Conservation (phyloP, 2,797 vertebrate genomes). For the Leptatherina wallacei region DNA sequence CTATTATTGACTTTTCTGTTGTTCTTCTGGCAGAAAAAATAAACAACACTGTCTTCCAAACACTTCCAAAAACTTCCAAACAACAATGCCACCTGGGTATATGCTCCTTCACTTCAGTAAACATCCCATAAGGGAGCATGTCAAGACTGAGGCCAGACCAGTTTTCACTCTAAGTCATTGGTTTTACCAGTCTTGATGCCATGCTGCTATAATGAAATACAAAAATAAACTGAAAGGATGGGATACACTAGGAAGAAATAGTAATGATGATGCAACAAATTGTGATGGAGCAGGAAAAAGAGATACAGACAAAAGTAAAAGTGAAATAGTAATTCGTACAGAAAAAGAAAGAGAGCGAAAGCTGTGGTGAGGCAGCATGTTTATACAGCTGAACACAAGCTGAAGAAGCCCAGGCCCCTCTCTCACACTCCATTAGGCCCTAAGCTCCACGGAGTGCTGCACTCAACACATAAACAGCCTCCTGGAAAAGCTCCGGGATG, state of each 20-base stretch:
- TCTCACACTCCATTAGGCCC: slow-evolving; percentile 96
- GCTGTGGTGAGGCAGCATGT: slow-evolving; percentile 85
- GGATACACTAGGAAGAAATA: background rate
- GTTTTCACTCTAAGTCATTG: background rate
- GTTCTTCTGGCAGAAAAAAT: slow-evolving; percentile 12
- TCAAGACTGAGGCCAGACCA: slow-evolving; percentile 16
- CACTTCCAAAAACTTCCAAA: background rate
- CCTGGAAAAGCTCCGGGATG: slow-evolving; percentile 86
- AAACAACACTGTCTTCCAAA: slow-evolving; percentile 10
- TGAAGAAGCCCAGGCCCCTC: slow-evolving; percentile 93
- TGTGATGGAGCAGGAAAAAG: slow-evolving; percentile 24
- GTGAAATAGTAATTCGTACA: slow-evolving; percentile 33
- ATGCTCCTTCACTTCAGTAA: slow-evolving; percentile 16
- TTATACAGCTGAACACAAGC: slow-evolving; percentile 99
- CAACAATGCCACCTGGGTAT: background rate
- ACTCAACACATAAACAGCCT: slow-evolving; percentile 96
- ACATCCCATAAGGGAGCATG: slow-evolving; percentile 14
- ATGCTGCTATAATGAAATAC: background rate
- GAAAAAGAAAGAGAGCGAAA: slow-evolving; percentile 62
- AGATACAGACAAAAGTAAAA: slow-evolving; percentile 18
- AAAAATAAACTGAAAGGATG: background rate
- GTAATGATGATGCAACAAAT: slow-evolving; percentile 11
- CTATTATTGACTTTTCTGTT: background rate
- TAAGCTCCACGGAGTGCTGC: slow-evolving; percentile 92
- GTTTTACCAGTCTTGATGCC: slow-evolving; percentile 8